Conservation (phyloP, 2,888 invertebrate genomes). For the Saturnia japonica region DNA sequence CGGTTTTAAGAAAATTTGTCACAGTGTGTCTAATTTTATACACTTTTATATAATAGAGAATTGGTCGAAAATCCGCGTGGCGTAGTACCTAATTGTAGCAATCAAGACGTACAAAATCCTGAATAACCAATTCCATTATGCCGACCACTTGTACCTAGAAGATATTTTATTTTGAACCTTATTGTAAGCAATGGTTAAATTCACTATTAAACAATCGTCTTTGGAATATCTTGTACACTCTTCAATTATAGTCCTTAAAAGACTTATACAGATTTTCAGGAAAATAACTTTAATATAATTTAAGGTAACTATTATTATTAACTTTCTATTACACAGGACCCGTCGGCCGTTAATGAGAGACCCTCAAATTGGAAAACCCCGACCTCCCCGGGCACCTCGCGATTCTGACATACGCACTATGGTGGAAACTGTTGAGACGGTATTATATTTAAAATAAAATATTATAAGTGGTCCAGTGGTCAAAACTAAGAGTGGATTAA, state of each 20-base stretch:
- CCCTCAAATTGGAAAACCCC: constrained; percentile 34
- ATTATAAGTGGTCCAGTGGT: neutral
- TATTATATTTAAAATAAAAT: constrained; percentile 25
- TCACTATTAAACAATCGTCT: too few relatives aligned
- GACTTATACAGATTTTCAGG: neutral
- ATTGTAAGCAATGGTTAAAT: neutral
- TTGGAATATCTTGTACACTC: too few relatives aligned
- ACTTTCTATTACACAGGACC: constrained; percentile 29
- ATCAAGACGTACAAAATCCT: neutral
- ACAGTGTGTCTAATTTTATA: too few relatives aligned
- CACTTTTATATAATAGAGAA: too few relatives aligned
- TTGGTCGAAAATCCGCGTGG: too few relatives aligned
- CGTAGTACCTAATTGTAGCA: too few relatives aligned
- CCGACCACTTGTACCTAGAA: neutral
- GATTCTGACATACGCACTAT: constrained; percentile 57
- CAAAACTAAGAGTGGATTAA: too few relatives aligned
- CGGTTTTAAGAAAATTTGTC: too few relatives aligned
- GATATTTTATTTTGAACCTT: neutral
- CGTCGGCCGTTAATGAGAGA: constrained; percentile 63
- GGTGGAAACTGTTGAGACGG: constrained; percentile 57
- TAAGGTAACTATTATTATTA: neutral
- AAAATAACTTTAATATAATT: neutral
- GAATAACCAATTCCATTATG: neutral
- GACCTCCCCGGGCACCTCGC: constrained; percentile 17
- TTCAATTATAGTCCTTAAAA: neutral